Base-by-base conservation (phyloP, 1,140 invertebrate species). In the Aphis craccivora region DNA sequence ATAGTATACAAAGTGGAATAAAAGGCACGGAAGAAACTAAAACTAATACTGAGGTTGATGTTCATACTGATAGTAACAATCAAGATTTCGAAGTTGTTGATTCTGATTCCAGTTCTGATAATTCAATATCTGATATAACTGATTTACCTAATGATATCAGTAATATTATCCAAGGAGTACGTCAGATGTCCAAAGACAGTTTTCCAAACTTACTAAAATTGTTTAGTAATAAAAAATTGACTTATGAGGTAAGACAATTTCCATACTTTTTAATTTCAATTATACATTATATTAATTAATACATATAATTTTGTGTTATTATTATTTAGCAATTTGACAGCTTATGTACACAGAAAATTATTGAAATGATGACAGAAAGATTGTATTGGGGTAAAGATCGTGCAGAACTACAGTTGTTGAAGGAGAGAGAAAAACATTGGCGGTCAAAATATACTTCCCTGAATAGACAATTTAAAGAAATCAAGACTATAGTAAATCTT, bases 321-420 rank as follows among this genome's bases (percentile, higher is more conserved):
- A 53, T 6, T 51, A 23, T 90, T 67, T 67, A 93, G 91, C 81
- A 93, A 93, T 93, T 93, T 86, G 81, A 93, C 23, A 93, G 48
- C 30, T n/a, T 55, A 1, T 93, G 81, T 92, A 53, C 51, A 18
- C 91, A 93, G 53, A 86, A 84, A 40, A 55, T 93, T 20, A 23
- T 18, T 86, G 48, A 22, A 93, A 18, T 53, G 20, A 43, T 93
- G 22, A 55, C 91, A 37, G 14, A 86, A 53, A 86, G n/a, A n/a
- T 8, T 1, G 1, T 11, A 35, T 35, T 25, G 18, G 18, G 91
- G 91, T 83, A 48, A 83, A 40, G 6, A 83, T 0, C 60, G 91
- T 45, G 14, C 22, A n/a, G 23, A 83, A 53, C 14, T 83, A 9
- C 91, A 92, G 9, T 25, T 53, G 22, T 6, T 91, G 8, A 35